Conservation (phyloP, 1,140 invertebrate genomes). For the Caenorhabditis tropicalis region DNA sequence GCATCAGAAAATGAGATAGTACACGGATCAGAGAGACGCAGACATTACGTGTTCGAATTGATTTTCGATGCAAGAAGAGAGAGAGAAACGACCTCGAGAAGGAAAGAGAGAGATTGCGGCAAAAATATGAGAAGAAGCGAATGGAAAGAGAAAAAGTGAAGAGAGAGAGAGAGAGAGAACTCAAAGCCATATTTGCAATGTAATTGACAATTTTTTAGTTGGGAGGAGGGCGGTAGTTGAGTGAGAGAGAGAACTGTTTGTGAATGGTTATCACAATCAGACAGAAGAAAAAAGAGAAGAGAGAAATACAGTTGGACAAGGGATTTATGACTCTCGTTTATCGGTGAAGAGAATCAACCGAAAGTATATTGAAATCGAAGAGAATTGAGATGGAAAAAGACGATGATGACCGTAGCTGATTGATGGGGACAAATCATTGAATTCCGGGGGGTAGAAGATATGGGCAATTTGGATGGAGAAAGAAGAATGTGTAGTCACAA, state of each 20-base stretch:
- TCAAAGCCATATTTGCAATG: conserved; percentile 28
- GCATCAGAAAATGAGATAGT: neutral
- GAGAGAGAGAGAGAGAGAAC: neutral
- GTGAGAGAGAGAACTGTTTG: neutral
- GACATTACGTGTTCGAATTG: neutral
- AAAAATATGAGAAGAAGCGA: neutral
- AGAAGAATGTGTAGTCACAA: neutral
- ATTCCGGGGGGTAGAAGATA: neutral
- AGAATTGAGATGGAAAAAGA: neutral
- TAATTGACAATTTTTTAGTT: conserved; percentile 42
- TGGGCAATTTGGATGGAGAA: neutral
- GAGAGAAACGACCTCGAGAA: neutral
- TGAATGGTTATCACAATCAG: conserved; percentile 2
- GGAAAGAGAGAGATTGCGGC: neutral
- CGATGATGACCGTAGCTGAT: conserved; percentile 36
- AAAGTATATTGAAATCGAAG: neutral
- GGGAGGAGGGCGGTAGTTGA: neutral
- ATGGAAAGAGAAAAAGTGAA: neutral
- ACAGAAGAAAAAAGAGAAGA: neutral
- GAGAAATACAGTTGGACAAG: neutral
- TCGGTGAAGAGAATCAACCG: neutral
- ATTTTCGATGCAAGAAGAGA: neutral
- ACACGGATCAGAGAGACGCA: neutral
- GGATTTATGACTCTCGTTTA: conserved; percentile 21
- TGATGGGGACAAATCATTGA: neutral